These are phyloP conservation scores for Stegana nigrithorax DNA, from an alignment of 2,888 invertebrate genomes.

Conservation along the genomic window DNA sequence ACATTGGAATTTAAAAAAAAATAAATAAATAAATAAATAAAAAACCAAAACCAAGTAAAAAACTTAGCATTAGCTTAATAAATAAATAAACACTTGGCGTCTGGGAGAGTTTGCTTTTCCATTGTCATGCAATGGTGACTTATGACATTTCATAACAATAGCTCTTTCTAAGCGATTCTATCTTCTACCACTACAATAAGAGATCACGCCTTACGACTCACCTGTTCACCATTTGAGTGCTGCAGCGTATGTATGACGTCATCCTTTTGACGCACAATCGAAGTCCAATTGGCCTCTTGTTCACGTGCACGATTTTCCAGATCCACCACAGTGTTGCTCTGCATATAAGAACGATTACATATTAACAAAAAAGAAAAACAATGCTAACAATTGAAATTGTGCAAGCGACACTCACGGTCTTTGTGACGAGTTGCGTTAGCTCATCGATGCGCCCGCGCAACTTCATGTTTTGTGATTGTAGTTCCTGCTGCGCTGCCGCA, in stretches of 20 bases:
- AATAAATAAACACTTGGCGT: too few relatives aligned
- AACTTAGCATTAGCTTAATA: too few relatives aligned
- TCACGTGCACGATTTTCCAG: conserved; percentile 66
- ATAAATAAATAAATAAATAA: neutral
- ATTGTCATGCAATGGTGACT: too few relatives aligned
- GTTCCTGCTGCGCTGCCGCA: conserved; percentile 57
- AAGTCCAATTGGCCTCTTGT: conserved; percentile 67
- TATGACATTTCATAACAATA: too few relatives aligned
- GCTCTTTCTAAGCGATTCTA: too few relatives aligned
- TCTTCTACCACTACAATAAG: neutral
- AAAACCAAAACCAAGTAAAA: too few relatives aligned
- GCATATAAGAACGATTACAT: conserved; percentile 16
- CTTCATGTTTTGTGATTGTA: conserved; percentile 74
- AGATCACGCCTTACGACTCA: conserved; percentile 30
- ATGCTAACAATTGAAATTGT: neutral
- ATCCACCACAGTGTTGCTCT: conserved; percentile 66
- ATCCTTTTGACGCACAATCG: conserved; percentile 65
- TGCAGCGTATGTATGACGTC: conserved; percentile 65
- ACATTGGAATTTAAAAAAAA: too few relatives aligned
- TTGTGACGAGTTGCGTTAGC: conserved; percentile 81
- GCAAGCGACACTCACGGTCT: conserved; percentile 75
- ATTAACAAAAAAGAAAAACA: neutral
- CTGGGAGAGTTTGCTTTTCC: too few relatives aligned
- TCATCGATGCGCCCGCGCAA: conserved; percentile 76
- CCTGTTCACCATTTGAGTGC: conserved; percentile 66